These are phyloP conservation scores for Drosophila insularis DNA, from an alignment of 1,140 invertebrate genomes.

Conservation along the genomic window DNA sequence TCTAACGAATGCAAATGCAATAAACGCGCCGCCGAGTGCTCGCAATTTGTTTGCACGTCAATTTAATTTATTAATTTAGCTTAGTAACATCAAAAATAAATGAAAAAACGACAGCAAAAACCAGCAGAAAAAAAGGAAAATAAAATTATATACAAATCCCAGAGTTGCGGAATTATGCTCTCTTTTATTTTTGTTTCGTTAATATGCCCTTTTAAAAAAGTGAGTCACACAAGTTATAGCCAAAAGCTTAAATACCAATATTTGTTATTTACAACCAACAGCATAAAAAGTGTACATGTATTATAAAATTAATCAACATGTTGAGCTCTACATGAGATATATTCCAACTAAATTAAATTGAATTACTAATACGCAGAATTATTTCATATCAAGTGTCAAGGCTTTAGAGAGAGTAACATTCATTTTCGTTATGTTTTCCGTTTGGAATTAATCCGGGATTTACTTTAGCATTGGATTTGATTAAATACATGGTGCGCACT, in stretches of 20 bases:
- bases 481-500: conserved; percentile 26
- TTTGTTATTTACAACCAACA: not conserved
- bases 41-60: conserved; percentile 66
- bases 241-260: not conserved
- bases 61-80: conserved; percentile 72
- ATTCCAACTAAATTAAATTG: too few relatives aligned
- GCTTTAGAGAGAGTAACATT: not conserved
- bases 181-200: not conserved
- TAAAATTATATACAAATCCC: conserved; percentile 1
- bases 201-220: not conserved
- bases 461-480: conserved; percentile 18
- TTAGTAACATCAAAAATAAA: conserved; percentile 32
- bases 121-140: conserved; percentile 35
- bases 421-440: not conserved
- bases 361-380: too few relatives aligned
- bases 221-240: not conserved
- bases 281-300: too few relatives aligned
- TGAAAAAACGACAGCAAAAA: conserved; percentile 25
- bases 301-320: not conserved
- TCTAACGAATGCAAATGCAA: conserved; percentile 73
- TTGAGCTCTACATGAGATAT: too few relatives aligned
- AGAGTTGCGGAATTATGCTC: not conserved
- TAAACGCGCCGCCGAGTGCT: conserved; percentile 46
- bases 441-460: not conserved
- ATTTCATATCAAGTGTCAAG: not conserved